These are phyloP conservation scores for Deroptyus accipitrinus DNA, from an alignment of 2,113 vertebrate genomes.

Conservation along the genomic window DNA sequence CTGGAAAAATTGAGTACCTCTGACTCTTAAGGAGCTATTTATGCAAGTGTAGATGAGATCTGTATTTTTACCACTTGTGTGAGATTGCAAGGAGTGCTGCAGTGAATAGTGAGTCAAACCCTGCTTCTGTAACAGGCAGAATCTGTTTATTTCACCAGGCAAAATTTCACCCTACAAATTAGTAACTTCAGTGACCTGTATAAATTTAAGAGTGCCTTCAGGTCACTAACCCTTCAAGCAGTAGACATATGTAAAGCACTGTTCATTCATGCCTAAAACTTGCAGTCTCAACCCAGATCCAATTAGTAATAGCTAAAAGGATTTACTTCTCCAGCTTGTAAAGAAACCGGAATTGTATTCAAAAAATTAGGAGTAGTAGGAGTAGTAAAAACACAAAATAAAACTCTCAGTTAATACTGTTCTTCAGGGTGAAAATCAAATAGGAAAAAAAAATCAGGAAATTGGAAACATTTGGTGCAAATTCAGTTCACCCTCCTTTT, in stretches of 20 bases:
- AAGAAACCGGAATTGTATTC: neutral
- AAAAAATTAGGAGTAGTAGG: constrained; percentile 17
- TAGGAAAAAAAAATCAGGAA: neutral
- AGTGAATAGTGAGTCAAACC: neutral
- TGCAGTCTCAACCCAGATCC: constrained; percentile 28
- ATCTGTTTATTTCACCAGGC: constrained; percentile 3
- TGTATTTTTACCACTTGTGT: neutral
- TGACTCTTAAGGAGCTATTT: neutral
- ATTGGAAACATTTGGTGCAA: constrained; percentile 28
- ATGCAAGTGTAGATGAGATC: neutral
- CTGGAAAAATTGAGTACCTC: neutral
- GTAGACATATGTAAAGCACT: constrained; percentile 30
- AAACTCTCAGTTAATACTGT: neutral
- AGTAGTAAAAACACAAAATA: constrained; percentile 26
- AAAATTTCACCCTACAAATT: constrained; percentile 39
- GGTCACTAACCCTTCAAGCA: constrained; percentile 34
- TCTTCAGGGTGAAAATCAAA: constrained; percentile 13
- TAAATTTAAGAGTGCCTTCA: constrained; percentile 53
- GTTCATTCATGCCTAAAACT: constrained; percentile 48
- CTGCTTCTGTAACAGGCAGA: neutral
- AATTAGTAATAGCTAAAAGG: constrained; percentile 45
- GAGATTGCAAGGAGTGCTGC: neutral
- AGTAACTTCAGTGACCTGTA: constrained; percentile 42
- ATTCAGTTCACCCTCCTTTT: neutral
- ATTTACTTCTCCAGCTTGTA: constrained; percentile 44